phyloP scores from a whole-genome alignment of 2,113 vertebrate species.

The Paramormyrops kingsleyae region DNA sequence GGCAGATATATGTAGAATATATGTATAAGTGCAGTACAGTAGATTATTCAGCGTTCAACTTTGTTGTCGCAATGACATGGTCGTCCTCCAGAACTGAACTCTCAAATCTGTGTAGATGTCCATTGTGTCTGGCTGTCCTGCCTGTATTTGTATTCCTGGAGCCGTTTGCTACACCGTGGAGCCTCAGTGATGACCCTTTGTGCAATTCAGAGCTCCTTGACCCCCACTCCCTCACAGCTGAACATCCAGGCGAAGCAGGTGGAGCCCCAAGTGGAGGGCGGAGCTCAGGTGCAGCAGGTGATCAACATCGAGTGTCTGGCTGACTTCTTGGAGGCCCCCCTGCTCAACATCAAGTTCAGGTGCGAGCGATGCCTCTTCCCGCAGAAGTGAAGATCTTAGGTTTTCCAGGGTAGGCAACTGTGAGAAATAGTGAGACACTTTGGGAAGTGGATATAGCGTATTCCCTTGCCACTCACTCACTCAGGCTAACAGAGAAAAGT shows the following conservation, averaged over 20 bases:
- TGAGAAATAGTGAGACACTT: background rate
- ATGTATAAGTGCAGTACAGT: background rate
- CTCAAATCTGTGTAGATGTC: background rate
- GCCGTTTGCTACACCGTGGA: background rate
- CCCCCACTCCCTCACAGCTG: conserved; percentile 60
- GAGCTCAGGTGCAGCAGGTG: conserved; percentile 87
- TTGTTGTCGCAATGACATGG: background rate
- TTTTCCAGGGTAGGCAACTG: background rate
- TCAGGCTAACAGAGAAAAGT: background rate
- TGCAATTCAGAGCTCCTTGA: conserved; percentile 51
- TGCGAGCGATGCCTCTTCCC: conserved; percentile 30
- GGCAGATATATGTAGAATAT: background rate
- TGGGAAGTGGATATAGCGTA: background rate
- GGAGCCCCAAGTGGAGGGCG: conserved; percentile 79
- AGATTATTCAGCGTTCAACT: background rate
- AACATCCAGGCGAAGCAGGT: conserved; percentile 80
- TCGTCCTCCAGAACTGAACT: background rate
- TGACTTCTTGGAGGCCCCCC: conserved; percentile 73
- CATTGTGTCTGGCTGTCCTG: background rate
- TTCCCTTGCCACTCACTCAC: background rate
- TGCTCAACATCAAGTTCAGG: conserved; percentile 85
- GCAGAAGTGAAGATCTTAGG: background rate
- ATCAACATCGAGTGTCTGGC: conserved; percentile 85
- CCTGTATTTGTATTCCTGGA: background rate
- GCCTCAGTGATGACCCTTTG: background rate